Percentiles rank a stretch among this genome's conserved stretches.
Conservation (phyloP, 1,140 invertebrate genomes). For the Wiebesia pumilae region DNA sequence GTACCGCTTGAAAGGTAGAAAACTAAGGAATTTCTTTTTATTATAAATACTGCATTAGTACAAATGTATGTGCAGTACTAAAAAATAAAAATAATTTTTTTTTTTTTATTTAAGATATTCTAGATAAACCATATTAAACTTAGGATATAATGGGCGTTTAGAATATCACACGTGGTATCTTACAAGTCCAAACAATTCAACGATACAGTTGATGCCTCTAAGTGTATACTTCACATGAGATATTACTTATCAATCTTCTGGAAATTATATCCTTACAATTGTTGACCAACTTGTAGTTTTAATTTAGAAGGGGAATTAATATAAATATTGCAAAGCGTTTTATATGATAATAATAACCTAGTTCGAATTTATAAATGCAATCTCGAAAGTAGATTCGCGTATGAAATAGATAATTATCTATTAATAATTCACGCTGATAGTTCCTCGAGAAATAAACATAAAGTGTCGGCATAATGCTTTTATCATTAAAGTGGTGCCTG, state of each 20-base stretch:
- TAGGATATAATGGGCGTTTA: not conserved
- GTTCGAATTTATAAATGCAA: too few species aligned
- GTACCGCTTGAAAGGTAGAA: not conserved
- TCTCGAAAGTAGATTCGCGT: not conserved
- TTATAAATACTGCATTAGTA: too few species aligned
- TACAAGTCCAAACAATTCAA: not conserved
- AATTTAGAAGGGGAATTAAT: not conserved
- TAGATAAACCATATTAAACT: not conserved
- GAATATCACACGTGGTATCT: not conserved
- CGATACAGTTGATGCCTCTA: not conserved
- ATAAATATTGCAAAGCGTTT: too few species aligned
- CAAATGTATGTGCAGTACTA: too few species aligned
- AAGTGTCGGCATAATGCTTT: not conserved
- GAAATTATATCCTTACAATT: not conserved
- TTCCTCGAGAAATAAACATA: not conserved
- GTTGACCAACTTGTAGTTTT: not conserved
- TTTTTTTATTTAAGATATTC: too few species aligned
- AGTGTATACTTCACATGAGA: not conserved
- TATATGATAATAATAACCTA: too few species aligned
- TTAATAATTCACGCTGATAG: not conserved
- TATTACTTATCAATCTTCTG: not conserved
- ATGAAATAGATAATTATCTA: not conserved
- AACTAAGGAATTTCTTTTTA: too few species aligned
- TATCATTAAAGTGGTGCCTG: not conserved
- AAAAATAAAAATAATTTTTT: too few species aligned